Conservation (phyloP, 2,888 invertebrate species). For the Protodeltote pygarga region DNA sequence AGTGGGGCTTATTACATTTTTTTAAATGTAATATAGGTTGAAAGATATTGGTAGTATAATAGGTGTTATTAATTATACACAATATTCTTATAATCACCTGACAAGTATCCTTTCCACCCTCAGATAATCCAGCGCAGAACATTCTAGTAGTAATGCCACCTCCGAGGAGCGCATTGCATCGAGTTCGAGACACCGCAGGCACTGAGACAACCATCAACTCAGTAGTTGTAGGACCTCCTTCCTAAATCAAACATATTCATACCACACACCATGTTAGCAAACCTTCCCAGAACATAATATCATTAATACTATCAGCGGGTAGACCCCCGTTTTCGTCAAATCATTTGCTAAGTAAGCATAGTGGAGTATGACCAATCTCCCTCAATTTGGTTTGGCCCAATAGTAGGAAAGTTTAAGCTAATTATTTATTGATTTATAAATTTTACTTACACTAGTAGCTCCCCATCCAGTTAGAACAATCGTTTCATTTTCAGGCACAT, state of each 20-base stretch:
- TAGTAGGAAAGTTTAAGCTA: too few species aligned
- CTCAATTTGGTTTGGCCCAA: too few species aligned
- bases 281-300: too few species aligned
- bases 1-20: too few species aligned
- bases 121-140: slow-evolving; percentile 73
- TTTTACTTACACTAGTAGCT: slow-evolving; percentile 65
- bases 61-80: neutral
- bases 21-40: too few species aligned
- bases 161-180: slow-evolving; percentile 30
- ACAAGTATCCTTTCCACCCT: slow-evolving; percentile 79
- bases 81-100: slow-evolving; percentile 73
- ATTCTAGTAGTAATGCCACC: slow-evolving; percentile 63
- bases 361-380: too few species aligned
- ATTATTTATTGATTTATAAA: too few species aligned
- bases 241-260: slow-evolving; percentile 52
- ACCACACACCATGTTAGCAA: neutral
- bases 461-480: slow-evolving; percentile 76
- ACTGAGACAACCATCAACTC: slow-evolving; percentile 62
- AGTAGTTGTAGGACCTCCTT: slow-evolving; percentile 56
- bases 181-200: slow-evolving; percentile 33
- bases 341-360: too few species aligned
- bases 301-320: too few species aligned
- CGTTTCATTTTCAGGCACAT: slow-evolving; percentile 55
- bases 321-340: too few species aligned
- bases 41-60: too few species aligned